These are phyloP conservation scores for Laodelphax striatellus DNA, from an alignment of 1,140 invertebrate species.

Conservation along the genomic window DNA sequence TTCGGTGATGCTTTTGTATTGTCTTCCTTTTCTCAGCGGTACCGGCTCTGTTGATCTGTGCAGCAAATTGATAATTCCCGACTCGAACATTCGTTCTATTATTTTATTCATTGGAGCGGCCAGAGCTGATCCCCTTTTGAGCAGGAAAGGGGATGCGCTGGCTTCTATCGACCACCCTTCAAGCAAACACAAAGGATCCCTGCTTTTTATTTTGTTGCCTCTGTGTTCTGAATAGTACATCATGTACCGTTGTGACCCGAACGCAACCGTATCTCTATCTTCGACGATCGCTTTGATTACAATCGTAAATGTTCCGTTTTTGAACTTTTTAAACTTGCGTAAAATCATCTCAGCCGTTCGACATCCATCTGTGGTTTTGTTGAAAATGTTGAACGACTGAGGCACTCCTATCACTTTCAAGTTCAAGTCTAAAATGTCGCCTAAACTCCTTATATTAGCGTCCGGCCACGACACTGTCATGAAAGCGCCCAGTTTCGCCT, in stretches of 20 bases:
- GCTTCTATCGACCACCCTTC: background rate
- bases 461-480: background rate
- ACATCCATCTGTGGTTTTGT: background rate
- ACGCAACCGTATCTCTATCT: background rate
- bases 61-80: background rate
- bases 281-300: background rate
- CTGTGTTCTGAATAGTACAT: background rate
- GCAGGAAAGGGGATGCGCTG: background rate
- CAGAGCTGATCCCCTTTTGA: background rate
- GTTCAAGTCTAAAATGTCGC: background rate
- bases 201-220: background rate
- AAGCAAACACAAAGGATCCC: background rate
- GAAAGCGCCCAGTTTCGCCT: background rate
- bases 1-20: too few relatives aligned
- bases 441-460: background rate
- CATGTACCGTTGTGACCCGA: background rate
- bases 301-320: background rate
- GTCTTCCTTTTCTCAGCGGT: too few relatives aligned
- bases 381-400: background rate
- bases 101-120: background rate
- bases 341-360: background rate
- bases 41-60: too few relatives aligned
- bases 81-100: background rate
- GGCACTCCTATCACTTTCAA: background rate
- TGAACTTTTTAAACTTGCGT: background rate